Conservation (phyloP, 2,113 vertebrate genomes). For the Amphiprion percula region DNA sequence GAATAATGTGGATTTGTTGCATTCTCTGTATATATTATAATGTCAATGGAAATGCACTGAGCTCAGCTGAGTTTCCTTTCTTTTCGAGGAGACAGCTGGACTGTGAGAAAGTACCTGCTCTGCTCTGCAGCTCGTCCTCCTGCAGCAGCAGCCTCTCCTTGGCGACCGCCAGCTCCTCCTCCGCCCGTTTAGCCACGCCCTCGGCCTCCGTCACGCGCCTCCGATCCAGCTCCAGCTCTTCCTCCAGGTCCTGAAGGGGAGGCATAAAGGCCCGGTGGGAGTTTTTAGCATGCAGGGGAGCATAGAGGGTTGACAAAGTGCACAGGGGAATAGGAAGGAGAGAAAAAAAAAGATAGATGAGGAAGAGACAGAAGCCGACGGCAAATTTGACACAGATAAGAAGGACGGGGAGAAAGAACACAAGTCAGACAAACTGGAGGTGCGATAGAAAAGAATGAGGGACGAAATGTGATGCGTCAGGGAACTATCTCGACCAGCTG, state of each 20-base stretch:
- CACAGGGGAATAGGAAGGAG: background rate
- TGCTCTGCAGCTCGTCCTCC: slow-evolving; percentile 86
- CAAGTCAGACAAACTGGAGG: slow-evolving; percentile 25
- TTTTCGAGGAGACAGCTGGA: slow-evolving; percentile 21
- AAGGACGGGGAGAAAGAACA: slow-evolving; percentile 23
- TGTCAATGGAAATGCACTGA: slow-evolving; percentile 22
- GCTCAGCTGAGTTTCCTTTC: slow-evolving; percentile 21
- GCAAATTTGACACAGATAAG: no score
- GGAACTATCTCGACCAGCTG: slow-evolving; percentile 52
- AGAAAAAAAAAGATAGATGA: slow-evolving; percentile 7
- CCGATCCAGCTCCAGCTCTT: slow-evolving; percentile 86
- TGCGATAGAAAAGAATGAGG: slow-evolving; percentile 2
- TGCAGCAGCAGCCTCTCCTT: slow-evolving; percentile 88
- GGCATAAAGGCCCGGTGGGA: background rate
- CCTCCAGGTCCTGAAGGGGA: slow-evolving; percentile 86
- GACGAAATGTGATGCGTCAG: slow-evolving; percentile 67
- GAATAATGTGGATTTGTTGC: slow-evolving; percentile 57
- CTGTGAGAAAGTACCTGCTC: slow-evolving; percentile 82
- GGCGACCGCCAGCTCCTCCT: slow-evolving; percentile 88
- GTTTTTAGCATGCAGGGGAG: slow-evolving; percentile 11
- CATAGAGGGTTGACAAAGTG: background rate
- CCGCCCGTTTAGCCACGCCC: slow-evolving; percentile 81
- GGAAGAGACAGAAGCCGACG: slow-evolving; percentile 3
- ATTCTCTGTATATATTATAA: slow-evolving; percentile 55
- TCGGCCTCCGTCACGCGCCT: slow-evolving; percentile 86